Evolutionary conservation across 1,140 invertebrate species (phyloP).

Genomic region (Diorhabda elongata): DNA sequence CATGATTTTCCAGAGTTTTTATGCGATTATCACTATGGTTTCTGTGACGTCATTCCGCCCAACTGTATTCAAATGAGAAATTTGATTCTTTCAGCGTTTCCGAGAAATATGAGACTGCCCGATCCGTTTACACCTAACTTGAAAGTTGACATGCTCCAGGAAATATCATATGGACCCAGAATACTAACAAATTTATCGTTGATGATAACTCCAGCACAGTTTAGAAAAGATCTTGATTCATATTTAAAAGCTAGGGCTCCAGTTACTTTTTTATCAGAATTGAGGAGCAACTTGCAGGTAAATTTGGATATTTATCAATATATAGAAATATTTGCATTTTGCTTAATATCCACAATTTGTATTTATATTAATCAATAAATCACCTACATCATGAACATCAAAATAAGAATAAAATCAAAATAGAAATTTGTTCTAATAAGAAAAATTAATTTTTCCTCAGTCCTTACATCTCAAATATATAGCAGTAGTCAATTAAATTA

Average conservation of each 20-base stretch:
- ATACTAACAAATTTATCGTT: slow-evolving; percentile 85
- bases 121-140: slow-evolving; percentile 97
- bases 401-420: too few relatives aligned
- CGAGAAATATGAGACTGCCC: slow-evolving; percentile 93
- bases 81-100: slow-evolving; percentile 95
- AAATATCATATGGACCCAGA: slow-evolving; percentile 78
- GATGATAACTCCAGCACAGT: slow-evolving; percentile 80
- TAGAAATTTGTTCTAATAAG: too few relatives aligned
- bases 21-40: slow-evolving; percentile 98
- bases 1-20: slow-evolving; percentile 99
- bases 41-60: slow-evolving; percentile 97
- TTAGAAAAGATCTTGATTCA: slow-evolving; percentile 94
- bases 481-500: too few relatives aligned
- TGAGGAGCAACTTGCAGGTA: slow-evolving; percentile 85
- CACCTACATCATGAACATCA: too few relatives aligned
- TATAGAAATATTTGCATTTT: too few relatives aligned
- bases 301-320: neutral
- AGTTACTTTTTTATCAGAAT: slow-evolving; percentile 91
- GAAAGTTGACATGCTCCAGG: slow-evolving; percentile 92
- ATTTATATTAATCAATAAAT: too few relatives aligned
- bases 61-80: slow-evolving; percentile 99
- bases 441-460: too few relatives aligned
- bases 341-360: too few relatives aligned
- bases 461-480: too few relatives aligned
- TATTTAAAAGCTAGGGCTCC: slow-evolving; percentile 93